phyloP scores from a whole-genome alignment of 2,797 vertebrate genomes.

The Moxostoma hubbsi region DNA sequence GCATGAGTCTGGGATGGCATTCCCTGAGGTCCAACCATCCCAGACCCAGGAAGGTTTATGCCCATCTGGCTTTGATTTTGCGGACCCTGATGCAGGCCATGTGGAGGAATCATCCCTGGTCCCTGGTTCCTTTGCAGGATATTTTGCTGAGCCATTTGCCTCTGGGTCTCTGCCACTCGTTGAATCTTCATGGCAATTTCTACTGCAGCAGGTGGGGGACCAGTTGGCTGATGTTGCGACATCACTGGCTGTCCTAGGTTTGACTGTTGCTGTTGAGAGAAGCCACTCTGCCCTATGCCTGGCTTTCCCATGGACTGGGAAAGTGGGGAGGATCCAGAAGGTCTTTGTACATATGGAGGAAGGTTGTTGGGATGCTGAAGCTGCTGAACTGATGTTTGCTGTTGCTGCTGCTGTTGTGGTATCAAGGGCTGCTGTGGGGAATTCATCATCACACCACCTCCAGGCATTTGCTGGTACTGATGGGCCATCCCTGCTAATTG shows the following conservation, averaged over 20 bases:
- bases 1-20: slow-evolving; percentile 75
- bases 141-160: slow-evolving; percentile 93
- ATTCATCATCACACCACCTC: slow-evolving; percentile 74
- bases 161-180: slow-evolving; percentile 91
- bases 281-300: slow-evolving; percentile 84
- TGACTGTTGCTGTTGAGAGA: slow-evolving; percentile 82
- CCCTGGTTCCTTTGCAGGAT: slow-evolving; percentile 82
- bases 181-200: slow-evolving; percentile 97
- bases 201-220: slow-evolving; percentile 89
- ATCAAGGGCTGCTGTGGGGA: slow-evolving; percentile 77
- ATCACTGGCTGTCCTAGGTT: slow-evolving; percentile 82
- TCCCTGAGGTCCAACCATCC: slow-evolving; percentile 73
- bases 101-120: slow-evolving; percentile 77
- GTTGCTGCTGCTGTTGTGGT: slow-evolving; percentile 62
- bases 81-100: slow-evolving; percentile 80
- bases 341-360: slow-evolving; percentile 80
- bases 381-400: slow-evolving; percentile 85
- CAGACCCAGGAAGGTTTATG: slow-evolving; percentile 80
- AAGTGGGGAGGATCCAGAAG: slow-evolving; percentile 76
- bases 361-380: slow-evolving; percentile 83
- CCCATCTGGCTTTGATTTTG: slow-evolving; percentile 75
- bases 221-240: slow-evolving; percentile 78
- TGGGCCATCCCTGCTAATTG: slow-evolving; percentile 61
- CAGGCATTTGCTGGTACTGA: slow-evolving; percentile 72
- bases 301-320: slow-evolving; percentile 89